Evolutionary conservation across 2,797 vertebrate species (phyloP).

Genomic region (Xenopus petersii): DNA sequence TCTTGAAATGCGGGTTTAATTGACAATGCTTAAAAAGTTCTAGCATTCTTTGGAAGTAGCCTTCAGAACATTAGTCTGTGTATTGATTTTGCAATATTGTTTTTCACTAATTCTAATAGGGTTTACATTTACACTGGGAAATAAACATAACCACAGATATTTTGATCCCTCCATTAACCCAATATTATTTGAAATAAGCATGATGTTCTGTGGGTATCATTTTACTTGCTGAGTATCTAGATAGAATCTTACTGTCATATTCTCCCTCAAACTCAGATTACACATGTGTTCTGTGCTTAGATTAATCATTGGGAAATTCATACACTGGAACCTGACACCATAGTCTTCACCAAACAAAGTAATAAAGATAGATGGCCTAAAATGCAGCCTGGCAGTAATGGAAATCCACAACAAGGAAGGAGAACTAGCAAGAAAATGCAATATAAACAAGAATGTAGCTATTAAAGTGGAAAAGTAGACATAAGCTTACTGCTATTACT

Average conservation of each 20-base stretch:
- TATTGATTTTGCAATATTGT: conserved; percentile 8
- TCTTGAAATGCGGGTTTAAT: too few relatives aligned
- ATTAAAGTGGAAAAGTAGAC: background rate
- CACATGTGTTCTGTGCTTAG: conserved; percentile 1
- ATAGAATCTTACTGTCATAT: background rate
- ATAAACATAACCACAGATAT: background rate
- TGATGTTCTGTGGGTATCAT: background rate
- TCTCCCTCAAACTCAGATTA: conserved; percentile 12
- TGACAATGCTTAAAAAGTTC: background rate
- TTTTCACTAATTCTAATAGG: conserved; percentile 1
- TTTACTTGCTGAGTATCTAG: background rate
- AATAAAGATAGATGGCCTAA: conserved; percentile 36
- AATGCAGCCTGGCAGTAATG: conserved; percentile 12
- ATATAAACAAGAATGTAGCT: conserved; percentile 6
- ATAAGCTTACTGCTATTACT: background rate
- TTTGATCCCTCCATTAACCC: background rate
- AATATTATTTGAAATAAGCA: background rate
- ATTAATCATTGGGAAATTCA: conserved; percentile 37
- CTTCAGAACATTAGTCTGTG: background rate
- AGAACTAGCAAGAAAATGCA: conserved; percentile 25
- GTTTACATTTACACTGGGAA: background rate
- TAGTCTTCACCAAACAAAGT: conserved; percentile 25
- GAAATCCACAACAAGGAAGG: conserved; percentile 7
- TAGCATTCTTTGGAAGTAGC: background rate
- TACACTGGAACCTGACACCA: conserved; percentile 32